Evolutionary conservation across 2,797 vertebrate species (phyloP).

Genomic region (Hipposideros larvatus): DNA sequence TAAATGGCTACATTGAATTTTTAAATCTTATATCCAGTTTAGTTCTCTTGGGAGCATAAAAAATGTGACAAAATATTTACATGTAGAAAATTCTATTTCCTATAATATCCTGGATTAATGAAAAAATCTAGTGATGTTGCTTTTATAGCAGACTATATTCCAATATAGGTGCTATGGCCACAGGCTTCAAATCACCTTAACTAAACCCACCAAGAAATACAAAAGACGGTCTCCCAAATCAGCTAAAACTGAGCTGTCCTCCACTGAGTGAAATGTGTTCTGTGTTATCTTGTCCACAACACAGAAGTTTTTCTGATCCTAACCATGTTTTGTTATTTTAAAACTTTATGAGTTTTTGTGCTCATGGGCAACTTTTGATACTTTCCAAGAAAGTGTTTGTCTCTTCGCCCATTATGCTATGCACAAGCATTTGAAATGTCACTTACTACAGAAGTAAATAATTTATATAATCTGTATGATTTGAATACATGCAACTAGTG

Average conservation of each 20-base stretch:
- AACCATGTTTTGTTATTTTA: not conserved
- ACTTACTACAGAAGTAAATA: not conserved
- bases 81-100: constrained; percentile 24
- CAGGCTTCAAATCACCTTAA: not conserved
- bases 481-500: not conserved
- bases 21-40: not conserved
- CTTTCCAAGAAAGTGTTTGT: not conserved
- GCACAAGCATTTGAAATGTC: not conserved
- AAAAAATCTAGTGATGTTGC: not conserved
- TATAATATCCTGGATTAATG: not conserved
- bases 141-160: not conserved
- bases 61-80: constrained; percentile 38
- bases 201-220: not conserved
- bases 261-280: not conserved
- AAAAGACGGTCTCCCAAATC: not conserved
- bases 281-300: not conserved
- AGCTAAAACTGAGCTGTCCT: not conserved
- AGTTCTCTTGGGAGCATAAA: not conserved
- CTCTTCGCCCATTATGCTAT: constrained; percentile 1
- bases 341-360: constrained; percentile 16
- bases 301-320: not conserved
- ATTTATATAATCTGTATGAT: not conserved
- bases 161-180: not conserved
- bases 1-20: constrained; percentile 36
- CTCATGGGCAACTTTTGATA: constrained; percentile 20